These are phyloP conservation scores for Poeciliopsis paucimaculata DNA, from an alignment of 2,797 vertebrate genomes.

Conservation along the genomic window DNA sequence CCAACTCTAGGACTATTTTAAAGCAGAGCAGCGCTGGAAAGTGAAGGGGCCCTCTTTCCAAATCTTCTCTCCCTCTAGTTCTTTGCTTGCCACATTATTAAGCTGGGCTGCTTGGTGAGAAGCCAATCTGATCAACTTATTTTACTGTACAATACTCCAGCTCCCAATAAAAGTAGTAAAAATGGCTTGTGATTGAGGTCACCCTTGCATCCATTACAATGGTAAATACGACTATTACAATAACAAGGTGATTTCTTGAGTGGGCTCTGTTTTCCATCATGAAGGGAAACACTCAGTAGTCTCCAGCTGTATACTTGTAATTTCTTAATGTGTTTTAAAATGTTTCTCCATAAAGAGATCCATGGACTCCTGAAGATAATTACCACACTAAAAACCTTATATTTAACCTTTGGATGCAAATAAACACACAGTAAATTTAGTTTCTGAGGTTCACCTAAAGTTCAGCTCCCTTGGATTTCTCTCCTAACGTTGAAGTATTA, in stretches of 20 bases:
- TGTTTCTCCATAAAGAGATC: slow-evolving; percentile 74
- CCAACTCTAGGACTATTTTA: slow-evolving; percentile 80
- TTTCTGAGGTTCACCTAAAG: slow-evolving; percentile 11
- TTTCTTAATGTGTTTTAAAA: slow-evolving; percentile 70
- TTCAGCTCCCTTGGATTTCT: slow-evolving; percentile 2
- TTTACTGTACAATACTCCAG: slow-evolving; percentile 74
- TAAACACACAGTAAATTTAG: slow-evolving; percentile 13
- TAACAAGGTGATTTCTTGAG: slow-evolving; percentile 67
- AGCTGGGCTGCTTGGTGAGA: slow-evolving; percentile 76
- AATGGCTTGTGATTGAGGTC: slow-evolving; percentile 89
- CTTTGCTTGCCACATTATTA: slow-evolving; percentile 86
- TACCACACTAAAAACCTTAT: neutral
- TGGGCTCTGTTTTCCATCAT: slow-evolving; percentile 64
- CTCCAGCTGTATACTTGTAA: slow-evolving; percentile 73
- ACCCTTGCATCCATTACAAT: slow-evolving; percentile 85
- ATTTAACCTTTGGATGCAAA: slow-evolving; percentile 9
- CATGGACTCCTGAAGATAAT: slow-evolving; percentile 13
- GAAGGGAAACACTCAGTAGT: slow-evolving; percentile 74
- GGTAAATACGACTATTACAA: slow-evolving; percentile 82
- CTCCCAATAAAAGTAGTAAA: slow-evolving; percentile 79
- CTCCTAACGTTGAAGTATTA: slow-evolving; percentile 18
- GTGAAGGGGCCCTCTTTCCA: slow-evolving; percentile 76
- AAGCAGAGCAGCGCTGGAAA: slow-evolving; percentile 70
- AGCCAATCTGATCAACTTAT: slow-evolving; percentile 88
- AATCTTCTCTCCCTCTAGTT: slow-evolving; percentile 82